Evolutionary conservation across 2,888 invertebrate species (phyloP).

Genomic region (Stegana nigrithorax): DNA sequence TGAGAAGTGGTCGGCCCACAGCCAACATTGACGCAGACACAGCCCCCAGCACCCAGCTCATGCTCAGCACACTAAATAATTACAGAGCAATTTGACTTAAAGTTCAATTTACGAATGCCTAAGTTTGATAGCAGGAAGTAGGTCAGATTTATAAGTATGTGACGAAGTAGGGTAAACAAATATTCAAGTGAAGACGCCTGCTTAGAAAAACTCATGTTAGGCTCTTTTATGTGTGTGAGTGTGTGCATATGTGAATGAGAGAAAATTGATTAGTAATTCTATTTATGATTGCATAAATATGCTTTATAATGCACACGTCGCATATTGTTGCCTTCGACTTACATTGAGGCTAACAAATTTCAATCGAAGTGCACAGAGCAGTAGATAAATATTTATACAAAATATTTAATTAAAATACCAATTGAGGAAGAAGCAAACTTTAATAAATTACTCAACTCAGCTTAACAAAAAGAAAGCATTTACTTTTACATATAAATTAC

Average conservation of each 20-base stretch:
- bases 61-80: no score
- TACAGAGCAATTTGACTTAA: no score
- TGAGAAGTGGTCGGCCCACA: no score
- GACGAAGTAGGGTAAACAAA: no score
- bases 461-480: neutral
- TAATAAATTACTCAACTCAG: conserved; percentile 6
- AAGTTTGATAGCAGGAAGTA: no score
- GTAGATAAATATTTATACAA: conserved; percentile 9
- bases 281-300: conserved; percentile 4
- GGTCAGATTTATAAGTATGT: no score
- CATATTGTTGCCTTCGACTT: neutral
- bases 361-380: neutral
- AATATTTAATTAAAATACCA: conserved; percentile 19
- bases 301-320: neutral
- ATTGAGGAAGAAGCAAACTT: conserved; percentile 14
- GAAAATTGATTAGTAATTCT: neutral
- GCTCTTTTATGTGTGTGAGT: neutral
- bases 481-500: no score
- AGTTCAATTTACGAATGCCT: no score
- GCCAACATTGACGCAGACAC: no score
- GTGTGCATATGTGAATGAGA: neutral
- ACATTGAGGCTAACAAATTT: neutral
- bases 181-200: no score
- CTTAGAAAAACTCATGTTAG: no score
- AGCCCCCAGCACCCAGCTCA: no score